phyloP scores from a whole-genome alignment of 2,113 vertebrate genomes.

The Mobula birostris region DNA sequence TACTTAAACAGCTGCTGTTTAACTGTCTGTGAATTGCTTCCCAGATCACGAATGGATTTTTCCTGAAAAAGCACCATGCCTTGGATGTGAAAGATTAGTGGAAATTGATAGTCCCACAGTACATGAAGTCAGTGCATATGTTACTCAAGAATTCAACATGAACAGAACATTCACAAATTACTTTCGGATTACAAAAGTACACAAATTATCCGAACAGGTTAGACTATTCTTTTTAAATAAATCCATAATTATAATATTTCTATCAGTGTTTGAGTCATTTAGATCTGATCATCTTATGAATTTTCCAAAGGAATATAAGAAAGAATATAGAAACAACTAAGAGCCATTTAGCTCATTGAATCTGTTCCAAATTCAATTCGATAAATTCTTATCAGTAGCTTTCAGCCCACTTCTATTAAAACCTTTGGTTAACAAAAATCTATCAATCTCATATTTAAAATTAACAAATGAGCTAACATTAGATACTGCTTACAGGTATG shows the following conservation, averaged over 20 bases:
- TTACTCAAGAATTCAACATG: neutral
- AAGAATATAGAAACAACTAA: neutral
- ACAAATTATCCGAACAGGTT: neutral
- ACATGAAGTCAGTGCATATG: neutral
- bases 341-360: too few species aligned
- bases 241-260: neutral
- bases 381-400: neutral
- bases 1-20: neutral
- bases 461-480: too few species aligned
- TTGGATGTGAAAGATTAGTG: neutral
- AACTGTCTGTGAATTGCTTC: constrained; percentile 15
- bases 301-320: neutral
- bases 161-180: neutral
- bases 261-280: neutral
- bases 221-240: neutral
- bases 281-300: neutral
- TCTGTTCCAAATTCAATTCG: neutral
- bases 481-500: too few species aligned
- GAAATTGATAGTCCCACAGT: neutral
- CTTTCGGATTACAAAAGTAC: neutral
- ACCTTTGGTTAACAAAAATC: too few species aligned
- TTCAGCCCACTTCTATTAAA: too few species aligned
- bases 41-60: neutral
- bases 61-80: neutral
- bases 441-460: too few species aligned